Base-by-base conservation (phyloP, 2,888 invertebrate genomes). In the Ctena decussata region DNA sequence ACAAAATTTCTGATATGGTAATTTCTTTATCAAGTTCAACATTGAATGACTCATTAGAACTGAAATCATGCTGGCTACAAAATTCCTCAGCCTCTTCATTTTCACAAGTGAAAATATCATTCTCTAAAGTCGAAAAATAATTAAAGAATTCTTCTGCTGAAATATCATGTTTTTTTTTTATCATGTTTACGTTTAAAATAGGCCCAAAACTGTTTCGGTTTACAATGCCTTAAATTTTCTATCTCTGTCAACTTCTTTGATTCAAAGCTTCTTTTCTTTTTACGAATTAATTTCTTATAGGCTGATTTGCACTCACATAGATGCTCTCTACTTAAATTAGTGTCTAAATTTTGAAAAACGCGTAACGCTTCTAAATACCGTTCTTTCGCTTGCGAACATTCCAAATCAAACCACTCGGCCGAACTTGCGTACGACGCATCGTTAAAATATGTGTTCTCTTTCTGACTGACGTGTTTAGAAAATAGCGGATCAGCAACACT, bases 131-230 rank as follows among this genome's bases (percentile, higher is more conserved):
- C n/a, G 39, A 30, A 44, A 77, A n/a, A 69, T 41, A 32, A 12
- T 27, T 27, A 69, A 77, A 77, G 60, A 65, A 77, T 69, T 77
- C n/a, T n/a, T n/a, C n/a, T n/a, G n/a, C n/a, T n/a, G n/a, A n/a
- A n/a, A n/a, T n/a, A n/a, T n/a, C n/a, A n/a, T n/a, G n/a, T n/a
- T n/a, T n/a, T n/a, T n/a, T n/a, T n/a, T n/a, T n/a, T n/a, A n/a
- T n/a, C n/a, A n/a, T n/a, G n/a, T n/a, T n/a, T n/a, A n/a, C n/a
- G n/a, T n/a, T n/a, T n/a, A n/a, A n/a, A n/a, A n/a, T n/a, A n/a
- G n/a, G n/a, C n/a, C n/a, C n/a, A n/a, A n/a, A n/a, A n/a, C n/a
- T n/a, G n/a, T n/a, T n/a, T n/a, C n/a, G n/a, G n/a, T n/a, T n/a
- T n/a, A n/a, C n/a, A n/a, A n/a, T n/a, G n/a, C n/a, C n/a, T n/a